Conservation (phyloP, 2,888 invertebrate species). For the Bimastos eiseni region DNA sequence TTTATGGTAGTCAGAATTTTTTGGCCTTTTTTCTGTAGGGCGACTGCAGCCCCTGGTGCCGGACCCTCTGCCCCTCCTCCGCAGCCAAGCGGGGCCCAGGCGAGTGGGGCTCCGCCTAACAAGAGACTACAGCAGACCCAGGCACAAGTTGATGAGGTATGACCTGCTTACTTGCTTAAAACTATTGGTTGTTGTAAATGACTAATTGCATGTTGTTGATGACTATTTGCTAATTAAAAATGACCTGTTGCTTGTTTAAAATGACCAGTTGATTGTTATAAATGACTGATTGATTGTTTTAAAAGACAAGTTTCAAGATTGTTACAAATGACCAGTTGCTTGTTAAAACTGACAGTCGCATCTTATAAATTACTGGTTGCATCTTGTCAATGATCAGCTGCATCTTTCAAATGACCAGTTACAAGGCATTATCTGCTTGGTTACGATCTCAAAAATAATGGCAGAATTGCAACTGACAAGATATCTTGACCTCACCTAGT, state of each 20-base stretch:
- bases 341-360: too few relatives aligned
- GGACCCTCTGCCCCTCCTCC: constrained; percentile 47
- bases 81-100: constrained; percentile 41
- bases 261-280: too few relatives aligned
- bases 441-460: background rate
- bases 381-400: too few relatives aligned
- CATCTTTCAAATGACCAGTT: background rate
- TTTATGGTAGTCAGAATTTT: too few relatives aligned
- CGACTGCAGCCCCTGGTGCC: background rate
- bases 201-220: too few relatives aligned
- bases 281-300: too few relatives aligned
- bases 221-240: too few relatives aligned
- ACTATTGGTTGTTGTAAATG: too few relatives aligned
- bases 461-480: too few relatives aligned
- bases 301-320: background rate
- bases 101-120: constrained; percentile 48
- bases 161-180: background rate
- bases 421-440: background rate
- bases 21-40: background rate
- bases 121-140: constrained; percentile 67
- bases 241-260: too few relatives aligned
- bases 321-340: too few relatives aligned
- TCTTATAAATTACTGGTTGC: too few relatives aligned
- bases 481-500: background rate
- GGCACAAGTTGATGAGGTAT: constrained; percentile 67